These are phyloP conservation scores for Rotaria magnacalcarata DNA, from an alignment of 2,888 invertebrate genomes.

Conservation along the genomic window DNA sequence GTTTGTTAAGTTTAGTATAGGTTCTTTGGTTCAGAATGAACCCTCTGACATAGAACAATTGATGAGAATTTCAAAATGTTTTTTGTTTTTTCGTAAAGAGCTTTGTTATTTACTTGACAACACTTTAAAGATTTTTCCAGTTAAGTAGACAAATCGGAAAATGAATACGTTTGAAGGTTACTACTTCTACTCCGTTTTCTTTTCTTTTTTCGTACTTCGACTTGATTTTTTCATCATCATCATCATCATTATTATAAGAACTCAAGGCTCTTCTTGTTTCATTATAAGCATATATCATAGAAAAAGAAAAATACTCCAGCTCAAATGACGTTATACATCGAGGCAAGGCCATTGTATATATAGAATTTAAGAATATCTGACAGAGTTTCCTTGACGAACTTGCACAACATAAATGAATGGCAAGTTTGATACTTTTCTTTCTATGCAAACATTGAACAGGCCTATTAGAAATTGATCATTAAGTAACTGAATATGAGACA, in stretches of 20 bases:
- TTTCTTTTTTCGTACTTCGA: background rate
- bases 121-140: background rate
- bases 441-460: background rate
- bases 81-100: background rate
- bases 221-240: background rate
- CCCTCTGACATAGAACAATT: background rate
- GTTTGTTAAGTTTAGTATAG: background rate
- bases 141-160: background rate
- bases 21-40: background rate
- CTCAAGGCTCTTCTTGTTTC: slow-evolving; percentile 1
- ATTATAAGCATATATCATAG: background rate
- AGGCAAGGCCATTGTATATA: background rate
- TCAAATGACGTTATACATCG: background rate
- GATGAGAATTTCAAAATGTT: background rate
- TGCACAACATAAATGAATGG: background rate
- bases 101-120: background rate
- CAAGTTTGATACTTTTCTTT: background rate
- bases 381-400: background rate
- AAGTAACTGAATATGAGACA: background rate
- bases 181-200: background rate
- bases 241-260: background rate
- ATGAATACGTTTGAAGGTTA: background rate
- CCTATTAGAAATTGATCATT: background rate
- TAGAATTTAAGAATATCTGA: background rate
- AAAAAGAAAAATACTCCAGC: background rate